These are phyloP conservation scores for Uropetala carovei DNA, from an alignment of 2,888 invertebrate genomes.

Conservation along the genomic window DNA sequence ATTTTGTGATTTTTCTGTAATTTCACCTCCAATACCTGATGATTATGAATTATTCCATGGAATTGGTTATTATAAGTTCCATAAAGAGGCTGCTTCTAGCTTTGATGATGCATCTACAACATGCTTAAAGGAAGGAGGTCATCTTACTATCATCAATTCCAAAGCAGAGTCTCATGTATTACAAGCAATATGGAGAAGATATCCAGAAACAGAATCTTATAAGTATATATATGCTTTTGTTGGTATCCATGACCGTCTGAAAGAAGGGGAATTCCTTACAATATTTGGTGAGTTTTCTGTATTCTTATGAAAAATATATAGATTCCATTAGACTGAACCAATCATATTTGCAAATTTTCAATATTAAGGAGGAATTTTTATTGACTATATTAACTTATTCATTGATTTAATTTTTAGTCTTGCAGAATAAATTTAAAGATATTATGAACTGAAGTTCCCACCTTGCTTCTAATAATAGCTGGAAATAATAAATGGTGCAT, in stretches of 20 bases:
- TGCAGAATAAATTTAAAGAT: not conserved
- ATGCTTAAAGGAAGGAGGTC: conserved; percentile 65
- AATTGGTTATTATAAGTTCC: conserved; percentile 18
- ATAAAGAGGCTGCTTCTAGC: not conserved
- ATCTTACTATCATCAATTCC: conserved; percentile 68
- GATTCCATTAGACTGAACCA: not conserved
- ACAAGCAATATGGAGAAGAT: conserved; percentile 64
- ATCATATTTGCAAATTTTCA: not conserved
- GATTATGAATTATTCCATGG: not conserved
- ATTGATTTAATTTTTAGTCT: not conserved
- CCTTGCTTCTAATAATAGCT: not conserved
- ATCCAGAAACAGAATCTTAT: conserved; percentile 40
- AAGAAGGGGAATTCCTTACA: conserved; percentile 67
- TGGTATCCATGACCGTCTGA: conserved; percentile 67
- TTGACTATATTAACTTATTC: not conserved
- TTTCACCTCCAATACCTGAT: not conserved
- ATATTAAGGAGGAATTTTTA: not conserved
- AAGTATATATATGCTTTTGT: conserved; percentile 64
- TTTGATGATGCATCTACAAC: not conserved
- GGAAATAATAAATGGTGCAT: too few species aligned
- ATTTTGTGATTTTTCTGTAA: not conserved
- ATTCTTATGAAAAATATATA: not conserved
- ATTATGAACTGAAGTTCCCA: not conserved
- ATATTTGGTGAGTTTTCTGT: conserved; percentile 59
- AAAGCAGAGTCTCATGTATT: conserved; percentile 66